Conservation (phyloP, 2,888 invertebrate genomes). For the Eupithecia inturbata region DNA sequence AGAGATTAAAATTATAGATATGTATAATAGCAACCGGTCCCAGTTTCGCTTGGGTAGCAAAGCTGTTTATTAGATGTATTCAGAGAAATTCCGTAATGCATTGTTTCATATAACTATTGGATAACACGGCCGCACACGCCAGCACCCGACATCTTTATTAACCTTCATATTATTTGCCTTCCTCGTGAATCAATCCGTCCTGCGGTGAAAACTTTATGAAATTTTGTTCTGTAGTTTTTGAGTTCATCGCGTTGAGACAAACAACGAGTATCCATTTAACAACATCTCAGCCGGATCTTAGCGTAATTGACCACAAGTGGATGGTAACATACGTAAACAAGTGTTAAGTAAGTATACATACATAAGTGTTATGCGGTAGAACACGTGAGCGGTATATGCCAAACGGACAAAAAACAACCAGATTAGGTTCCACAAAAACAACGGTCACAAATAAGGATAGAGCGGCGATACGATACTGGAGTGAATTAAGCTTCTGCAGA, state of each 20-base stretch:
- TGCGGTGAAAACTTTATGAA: no score
- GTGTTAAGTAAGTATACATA: neutral
- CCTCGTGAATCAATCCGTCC: no score
- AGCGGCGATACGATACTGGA: neutral
- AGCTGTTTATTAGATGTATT: neutral
- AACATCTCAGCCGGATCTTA: neutral
- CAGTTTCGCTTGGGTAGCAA: neutral
- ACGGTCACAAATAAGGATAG: neutral
- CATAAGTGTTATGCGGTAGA: neutral
- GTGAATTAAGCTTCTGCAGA: neutral
- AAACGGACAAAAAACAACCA: neutral
- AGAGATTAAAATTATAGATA: neutral
- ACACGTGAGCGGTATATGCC: neutral
- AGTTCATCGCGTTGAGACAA: no score
- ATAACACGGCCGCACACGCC: no score
- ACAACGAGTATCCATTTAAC: neutral
- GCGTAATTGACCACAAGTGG: slow-evolving; percentile 1
- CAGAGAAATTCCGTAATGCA: no score
- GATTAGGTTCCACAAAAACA: neutral
- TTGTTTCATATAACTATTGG: no score
- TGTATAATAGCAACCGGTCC: neutral
- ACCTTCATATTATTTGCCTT: no score
- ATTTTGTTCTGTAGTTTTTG: no score
- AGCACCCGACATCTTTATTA: no score
- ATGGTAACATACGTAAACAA: neutral